A percentile compares a stretch with the other conserved stretches of the same genome.
These are phyloP conservation scores for Agonopterix heracliana DNA, from an alignment of 2,888 invertebrate species.

Conservation along the genomic window DNA sequence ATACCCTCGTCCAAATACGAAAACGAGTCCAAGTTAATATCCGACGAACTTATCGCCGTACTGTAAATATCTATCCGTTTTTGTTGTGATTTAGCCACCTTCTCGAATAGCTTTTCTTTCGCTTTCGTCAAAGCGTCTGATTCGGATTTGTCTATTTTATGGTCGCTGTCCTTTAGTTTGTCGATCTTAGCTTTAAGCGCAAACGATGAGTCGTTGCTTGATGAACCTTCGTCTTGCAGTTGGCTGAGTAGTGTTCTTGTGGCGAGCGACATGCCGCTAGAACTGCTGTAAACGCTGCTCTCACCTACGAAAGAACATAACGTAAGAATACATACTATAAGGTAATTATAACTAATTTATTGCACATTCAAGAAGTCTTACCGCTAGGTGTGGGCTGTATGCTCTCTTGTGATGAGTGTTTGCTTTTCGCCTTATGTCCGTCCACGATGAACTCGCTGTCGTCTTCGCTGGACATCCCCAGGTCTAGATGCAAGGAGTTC, in stretches of 20 bases:
- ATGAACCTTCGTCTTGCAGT: slow-evolving; percentile 71
- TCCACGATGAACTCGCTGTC: slow-evolving; percentile 60
- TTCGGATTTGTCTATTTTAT: slow-evolving; percentile 49
- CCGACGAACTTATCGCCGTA: slow-evolving; percentile 68
- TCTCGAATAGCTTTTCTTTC: slow-evolving; percentile 61
- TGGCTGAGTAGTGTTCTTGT: slow-evolving; percentile 69
- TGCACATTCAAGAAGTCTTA: slow-evolving; percentile 14
- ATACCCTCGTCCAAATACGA: slow-evolving; percentile 69
- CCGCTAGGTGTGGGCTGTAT: slow-evolving; percentile 53
- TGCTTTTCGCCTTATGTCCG: slow-evolving; percentile 44
- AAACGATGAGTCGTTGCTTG: slow-evolving; percentile 71
- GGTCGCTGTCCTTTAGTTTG: slow-evolving; percentile 36
- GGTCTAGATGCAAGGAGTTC: slow-evolving; percentile 63
- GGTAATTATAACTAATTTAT: neutral
- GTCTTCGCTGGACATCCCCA: slow-evolving; percentile 72
- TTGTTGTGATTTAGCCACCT: slow-evolving; percentile 59
- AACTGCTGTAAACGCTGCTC: slow-evolving; percentile 54
- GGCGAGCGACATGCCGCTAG: slow-evolving; percentile 57
- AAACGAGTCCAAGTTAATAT: slow-evolving; percentile 72
- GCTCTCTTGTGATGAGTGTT: slow-evolving; percentile 45
- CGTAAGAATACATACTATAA: neutral
- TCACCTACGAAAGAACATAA: slow-evolving; percentile 41
- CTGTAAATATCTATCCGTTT: slow-evolving; percentile 73
- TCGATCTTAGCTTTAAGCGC: slow-evolving; percentile 51
- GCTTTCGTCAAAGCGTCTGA: slow-evolving; percentile 61